Conservation (phyloP, 2,797 vertebrate species). For the Fistularia commersonii region DNA sequence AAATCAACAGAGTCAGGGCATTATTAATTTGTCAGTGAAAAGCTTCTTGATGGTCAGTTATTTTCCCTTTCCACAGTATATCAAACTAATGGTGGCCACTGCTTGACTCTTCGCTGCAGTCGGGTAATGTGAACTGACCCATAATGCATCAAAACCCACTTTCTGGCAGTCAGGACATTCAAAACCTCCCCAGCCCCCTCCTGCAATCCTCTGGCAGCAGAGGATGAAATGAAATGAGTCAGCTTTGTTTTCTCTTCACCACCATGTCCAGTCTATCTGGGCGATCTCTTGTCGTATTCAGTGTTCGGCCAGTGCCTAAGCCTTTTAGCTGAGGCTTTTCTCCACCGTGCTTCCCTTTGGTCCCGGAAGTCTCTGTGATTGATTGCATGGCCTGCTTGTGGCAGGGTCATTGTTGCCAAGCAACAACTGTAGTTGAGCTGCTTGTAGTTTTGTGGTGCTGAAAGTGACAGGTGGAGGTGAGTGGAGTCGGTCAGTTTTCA, state of each 20-base stretch:
- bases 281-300: conserved; percentile 47
- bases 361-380: conserved; percentile 68
- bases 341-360: conserved; percentile 26
- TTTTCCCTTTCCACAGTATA: conserved; percentile 2
- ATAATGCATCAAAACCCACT: conserved; percentile 22
- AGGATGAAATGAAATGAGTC: conserved; percentile 53
- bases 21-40: neutral
- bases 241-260: conserved; percentile 42
- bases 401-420: conserved; percentile 66
- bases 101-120: conserved; percentile 1
- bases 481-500: neutral
- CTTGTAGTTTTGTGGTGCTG: neutral
- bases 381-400: conserved; percentile 58
- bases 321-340: conserved; percentile 46
- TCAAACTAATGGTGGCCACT: neutral
- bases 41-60: neutral
- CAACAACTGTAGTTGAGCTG: conserved; percentile 37
- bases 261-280: conserved; percentile 33
- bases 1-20: neutral
- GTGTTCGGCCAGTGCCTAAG: conserved; percentile 47
- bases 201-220: conserved; percentile 16
- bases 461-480: neutral
- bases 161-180: conserved; percentile 28
- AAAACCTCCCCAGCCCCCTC: conserved; percentile 19
- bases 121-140: conserved; percentile 22